Evolutionary conservation across 1,140 invertebrate species (phyloP).

Genomic region (Cherax destructor): DNA sequence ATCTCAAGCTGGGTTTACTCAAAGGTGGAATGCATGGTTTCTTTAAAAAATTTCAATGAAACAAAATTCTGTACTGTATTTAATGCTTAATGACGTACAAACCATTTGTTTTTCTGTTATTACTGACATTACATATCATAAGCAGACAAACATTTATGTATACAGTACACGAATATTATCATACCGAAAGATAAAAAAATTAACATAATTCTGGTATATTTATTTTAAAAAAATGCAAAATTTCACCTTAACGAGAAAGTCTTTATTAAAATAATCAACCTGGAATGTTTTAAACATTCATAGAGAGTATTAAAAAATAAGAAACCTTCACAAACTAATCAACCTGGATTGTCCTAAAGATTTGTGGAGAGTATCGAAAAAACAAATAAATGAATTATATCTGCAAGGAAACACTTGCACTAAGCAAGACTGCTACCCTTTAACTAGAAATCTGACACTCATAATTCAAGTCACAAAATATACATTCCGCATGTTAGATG

Average conservation of each 20-base stretch:
- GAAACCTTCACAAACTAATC: neutral
- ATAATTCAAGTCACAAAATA: neutral
- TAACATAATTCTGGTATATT: neutral
- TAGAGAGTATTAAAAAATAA: neutral
- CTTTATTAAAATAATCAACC: neutral
- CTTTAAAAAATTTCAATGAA: too few species aligned
- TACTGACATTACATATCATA: too few species aligned
- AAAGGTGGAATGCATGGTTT: too few species aligned
- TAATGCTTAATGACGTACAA: too few species aligned
- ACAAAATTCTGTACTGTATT: too few species aligned
- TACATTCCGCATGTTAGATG: too few species aligned
- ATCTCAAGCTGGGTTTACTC: too few species aligned
- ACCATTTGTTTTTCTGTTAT: too few species aligned
- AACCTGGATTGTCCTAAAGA: neutral
- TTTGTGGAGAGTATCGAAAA: neutral
- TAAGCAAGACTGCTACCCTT: neutral
- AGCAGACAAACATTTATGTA: too few species aligned
- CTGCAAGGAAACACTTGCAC: neutral
- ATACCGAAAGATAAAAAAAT: neutral
- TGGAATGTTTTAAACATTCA: neutral
- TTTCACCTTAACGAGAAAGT: neutral
- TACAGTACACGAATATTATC: neutral
- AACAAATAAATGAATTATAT: neutral
- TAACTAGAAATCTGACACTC: neutral
- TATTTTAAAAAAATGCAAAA: slow-evolving; percentile 13